Percentiles rank a stretch among this genome's conserved stretches.
Conservation (phyloP, 2,797 vertebrate species). For the Aplochiton taeniatus region DNA sequence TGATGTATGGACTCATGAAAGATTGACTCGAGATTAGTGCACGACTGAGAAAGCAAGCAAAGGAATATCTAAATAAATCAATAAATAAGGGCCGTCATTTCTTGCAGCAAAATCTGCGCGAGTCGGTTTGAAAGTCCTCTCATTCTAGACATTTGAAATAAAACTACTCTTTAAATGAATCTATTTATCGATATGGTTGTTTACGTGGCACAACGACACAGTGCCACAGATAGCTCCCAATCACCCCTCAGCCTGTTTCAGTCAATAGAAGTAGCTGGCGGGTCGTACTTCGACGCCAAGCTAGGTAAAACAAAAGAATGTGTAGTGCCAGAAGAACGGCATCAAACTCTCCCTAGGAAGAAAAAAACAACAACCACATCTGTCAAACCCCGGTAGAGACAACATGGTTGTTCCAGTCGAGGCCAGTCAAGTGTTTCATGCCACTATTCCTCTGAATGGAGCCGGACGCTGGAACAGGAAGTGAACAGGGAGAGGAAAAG, state of each 20-base stretch:
- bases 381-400: not conserved
- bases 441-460: no score
- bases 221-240: not conserved
- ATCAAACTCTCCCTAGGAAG: no score
- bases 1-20: no score
- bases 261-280: not conserved
- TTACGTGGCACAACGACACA: not conserved
- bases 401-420: no score
- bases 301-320: not conserved
- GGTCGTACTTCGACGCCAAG: not conserved
- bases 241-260: not conserved
- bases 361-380: not conserved
- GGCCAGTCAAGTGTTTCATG: not conserved
- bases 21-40: no score
- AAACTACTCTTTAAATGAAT: not conserved
- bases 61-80: no score
- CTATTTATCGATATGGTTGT: slow-evolving; percentile 9
- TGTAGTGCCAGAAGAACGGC: no score
- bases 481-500: not conserved
- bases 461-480: no score
- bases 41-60: no score
- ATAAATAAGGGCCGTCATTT: no score
- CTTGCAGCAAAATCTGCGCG: no score
- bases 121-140: no score
- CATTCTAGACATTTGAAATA: not conserved